Conservation (phyloP, 2,888 invertebrate genomes). For the Scotopteryx bipunctaria region DNA sequence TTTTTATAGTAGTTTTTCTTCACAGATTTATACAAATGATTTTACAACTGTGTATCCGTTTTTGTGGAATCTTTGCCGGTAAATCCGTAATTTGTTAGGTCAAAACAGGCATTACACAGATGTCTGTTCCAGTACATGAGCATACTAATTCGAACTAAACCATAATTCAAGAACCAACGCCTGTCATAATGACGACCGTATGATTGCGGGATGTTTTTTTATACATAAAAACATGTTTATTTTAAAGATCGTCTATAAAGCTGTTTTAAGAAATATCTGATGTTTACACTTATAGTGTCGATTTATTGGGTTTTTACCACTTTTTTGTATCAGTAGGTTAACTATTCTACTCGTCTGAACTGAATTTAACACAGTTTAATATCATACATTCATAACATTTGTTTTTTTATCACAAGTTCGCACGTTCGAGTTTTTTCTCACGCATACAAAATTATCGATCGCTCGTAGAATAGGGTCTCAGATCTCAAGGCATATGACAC, state of each 20-base stretch:
- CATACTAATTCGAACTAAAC: slow-evolving; percentile 27
- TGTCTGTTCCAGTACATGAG: slow-evolving; percentile 28
- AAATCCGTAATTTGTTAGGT: slow-evolving; percentile 31
- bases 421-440: neutral
- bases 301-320: too few species aligned
- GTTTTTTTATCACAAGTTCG: too few species aligned
- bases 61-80: slow-evolving; percentile 10
- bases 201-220: neutral
- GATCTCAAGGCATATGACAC: slow-evolving; percentile 27
- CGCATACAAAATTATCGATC: slow-evolving; percentile 14
- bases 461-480: slow-evolving; percentile 45
- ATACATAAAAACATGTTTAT: neutral
- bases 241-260: too few species aligned
- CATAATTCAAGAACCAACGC: neutral
- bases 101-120: slow-evolving; percentile 16
- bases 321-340: too few species aligned
- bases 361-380: too few species aligned
- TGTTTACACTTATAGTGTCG: too few species aligned
- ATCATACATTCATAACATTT: too few species aligned
- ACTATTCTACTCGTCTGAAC: too few species aligned
- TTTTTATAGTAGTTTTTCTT: slow-evolving; percentile 18
- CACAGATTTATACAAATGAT: neutral
- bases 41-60: slow-evolving; percentile 15
- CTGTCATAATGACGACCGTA: neutral
- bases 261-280: too few species aligned